These are phyloP conservation scores for Limnephilus rhombicus DNA, from an alignment of 2,888 invertebrate genomes.

Conservation along the genomic window DNA sequence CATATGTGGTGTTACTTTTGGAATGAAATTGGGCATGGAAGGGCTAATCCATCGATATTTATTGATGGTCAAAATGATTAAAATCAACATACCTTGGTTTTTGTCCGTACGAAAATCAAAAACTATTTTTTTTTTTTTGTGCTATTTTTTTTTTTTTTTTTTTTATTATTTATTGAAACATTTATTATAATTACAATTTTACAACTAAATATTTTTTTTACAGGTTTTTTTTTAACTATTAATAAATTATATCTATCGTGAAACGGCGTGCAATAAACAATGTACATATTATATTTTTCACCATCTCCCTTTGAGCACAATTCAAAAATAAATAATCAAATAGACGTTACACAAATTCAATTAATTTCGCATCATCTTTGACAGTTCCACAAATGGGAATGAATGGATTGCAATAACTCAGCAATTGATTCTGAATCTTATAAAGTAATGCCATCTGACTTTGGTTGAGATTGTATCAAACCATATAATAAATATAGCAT, in stretches of 20 bases:
- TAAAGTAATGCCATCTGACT: not conserved
- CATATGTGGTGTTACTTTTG: too few relatives aligned
- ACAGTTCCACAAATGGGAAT: conserved; percentile 10
- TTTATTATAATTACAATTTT: too few relatives aligned
- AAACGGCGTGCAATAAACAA: too few relatives aligned
- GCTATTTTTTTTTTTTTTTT: too few relatives aligned
- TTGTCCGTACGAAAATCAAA: not conserved
- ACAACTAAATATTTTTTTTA: too few relatives aligned
- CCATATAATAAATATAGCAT: not conserved
- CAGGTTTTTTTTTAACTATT: too few relatives aligned
- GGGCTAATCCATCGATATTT: too few relatives aligned
- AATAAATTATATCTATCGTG: too few relatives aligned
- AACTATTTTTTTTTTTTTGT: too few relatives aligned
- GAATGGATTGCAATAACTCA: not conserved
- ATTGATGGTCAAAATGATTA: not conserved
- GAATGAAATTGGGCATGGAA: too few relatives aligned
- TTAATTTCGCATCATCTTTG: not conserved
- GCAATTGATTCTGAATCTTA: not conserved
- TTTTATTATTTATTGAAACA: too few relatives aligned
- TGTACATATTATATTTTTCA: not conserved
- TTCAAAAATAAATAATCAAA: not conserved
- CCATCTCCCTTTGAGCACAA: not conserved
- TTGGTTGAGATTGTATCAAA: conserved; percentile 2
- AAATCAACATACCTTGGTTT: not conserved
- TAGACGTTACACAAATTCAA: not conserved